phyloP scores from a whole-genome alignment of 2,113 vertebrate genomes.

The Anguilla rostrata region DNA sequence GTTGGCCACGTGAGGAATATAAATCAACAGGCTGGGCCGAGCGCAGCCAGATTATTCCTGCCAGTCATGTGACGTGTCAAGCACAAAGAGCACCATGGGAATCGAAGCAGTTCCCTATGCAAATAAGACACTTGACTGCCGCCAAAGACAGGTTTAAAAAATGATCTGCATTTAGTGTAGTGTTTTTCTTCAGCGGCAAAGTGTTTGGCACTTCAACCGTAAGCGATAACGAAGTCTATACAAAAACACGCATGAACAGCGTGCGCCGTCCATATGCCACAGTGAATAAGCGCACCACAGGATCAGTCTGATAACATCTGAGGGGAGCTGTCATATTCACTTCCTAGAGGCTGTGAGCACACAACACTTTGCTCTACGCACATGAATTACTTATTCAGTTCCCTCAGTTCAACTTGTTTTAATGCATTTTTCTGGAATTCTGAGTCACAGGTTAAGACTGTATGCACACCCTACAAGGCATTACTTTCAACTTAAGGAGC shows the following conservation, averaged over 20 bases:
- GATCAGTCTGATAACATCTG: neutral
- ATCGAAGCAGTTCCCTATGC: neutral
- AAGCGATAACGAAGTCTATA: neutral
- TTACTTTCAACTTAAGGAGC: neutral
- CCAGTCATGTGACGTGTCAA: conserved; percentile 11
- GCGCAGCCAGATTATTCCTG: neutral
- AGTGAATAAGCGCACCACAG: neutral
- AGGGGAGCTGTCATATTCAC: neutral
- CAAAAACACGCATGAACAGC: neutral
- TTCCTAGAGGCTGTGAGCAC: neutral
- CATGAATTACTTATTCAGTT: too few relatives aligned
- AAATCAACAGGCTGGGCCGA: conserved; percentile 13
- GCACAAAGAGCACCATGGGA: neutral
- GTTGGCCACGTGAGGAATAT: neutral
- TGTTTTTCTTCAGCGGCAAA: neutral
- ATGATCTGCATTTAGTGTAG: neutral
- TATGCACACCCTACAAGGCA: neutral
- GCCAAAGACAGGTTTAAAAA: neutral
- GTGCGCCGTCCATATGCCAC: neutral
- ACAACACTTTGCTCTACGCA: too few relatives aligned
- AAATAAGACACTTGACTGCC: neutral
- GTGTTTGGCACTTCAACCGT: neutral
- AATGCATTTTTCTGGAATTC: neutral
- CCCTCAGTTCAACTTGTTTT: neutral
- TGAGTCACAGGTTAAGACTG: neutral